These are phyloP conservation scores for Oriolus oriolus DNA, from an alignment of 2,113 vertebrate genomes.

Conservation along the genomic window DNA sequence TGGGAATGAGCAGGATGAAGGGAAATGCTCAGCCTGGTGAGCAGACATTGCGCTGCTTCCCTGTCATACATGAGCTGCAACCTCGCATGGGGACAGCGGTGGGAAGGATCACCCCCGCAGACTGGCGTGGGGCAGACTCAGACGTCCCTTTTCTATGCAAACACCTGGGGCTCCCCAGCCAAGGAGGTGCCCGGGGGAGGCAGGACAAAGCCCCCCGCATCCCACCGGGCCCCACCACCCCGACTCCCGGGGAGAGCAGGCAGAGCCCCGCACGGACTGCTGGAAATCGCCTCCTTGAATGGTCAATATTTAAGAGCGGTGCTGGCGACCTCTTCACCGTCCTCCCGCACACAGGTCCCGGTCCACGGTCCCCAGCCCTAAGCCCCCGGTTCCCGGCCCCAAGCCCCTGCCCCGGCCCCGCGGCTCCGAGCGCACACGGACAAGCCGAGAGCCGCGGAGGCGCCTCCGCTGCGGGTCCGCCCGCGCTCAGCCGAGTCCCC, in stretches of 20 bases:
- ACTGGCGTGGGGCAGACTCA: fast-evolving
- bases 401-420: background rate
- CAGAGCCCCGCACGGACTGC: background rate
- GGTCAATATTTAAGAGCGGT: background rate
- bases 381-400: background rate
- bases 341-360: background rate
- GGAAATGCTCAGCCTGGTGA: background rate
- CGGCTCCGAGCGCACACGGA: background rate
- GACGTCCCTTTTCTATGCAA: too few relatives aligned
- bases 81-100: background rate
- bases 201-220: background rate
- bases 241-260: background rate
- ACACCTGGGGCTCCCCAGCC: background rate
- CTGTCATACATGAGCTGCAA: background rate
- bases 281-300: background rate
- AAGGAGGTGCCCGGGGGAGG: background rate
- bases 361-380: background rate
- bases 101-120: background rate
- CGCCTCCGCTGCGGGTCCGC: background rate
- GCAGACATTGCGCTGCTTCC: background rate
- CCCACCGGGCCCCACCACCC: background rate
- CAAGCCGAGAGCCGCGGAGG: background rate
- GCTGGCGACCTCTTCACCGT: background rate
- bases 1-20: background rate
- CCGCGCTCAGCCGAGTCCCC: background rate